Base-by-base conservation (phyloP, 2,113 vertebrate species). In the Riparia riparia region DNA sequence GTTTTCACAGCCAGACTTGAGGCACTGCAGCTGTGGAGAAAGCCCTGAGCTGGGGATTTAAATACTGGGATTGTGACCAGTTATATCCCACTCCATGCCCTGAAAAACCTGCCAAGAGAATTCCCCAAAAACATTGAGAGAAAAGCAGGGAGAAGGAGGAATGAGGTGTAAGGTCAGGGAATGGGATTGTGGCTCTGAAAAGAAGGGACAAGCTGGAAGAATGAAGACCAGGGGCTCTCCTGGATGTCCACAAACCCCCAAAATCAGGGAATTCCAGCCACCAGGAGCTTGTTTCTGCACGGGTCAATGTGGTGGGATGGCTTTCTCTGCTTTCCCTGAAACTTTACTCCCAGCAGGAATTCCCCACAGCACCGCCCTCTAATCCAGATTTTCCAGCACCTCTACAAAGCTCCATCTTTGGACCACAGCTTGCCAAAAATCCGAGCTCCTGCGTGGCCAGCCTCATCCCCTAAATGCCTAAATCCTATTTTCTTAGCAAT, bases 291-390 rank as follows among this genome's bases (percentile, higher is more conserved):
- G 2, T 34, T 65, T 13, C 50, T 73, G 49, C 68, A 13, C 0
- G 0, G 1, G 3, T 12, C 18, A 5, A 1, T 2, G 1, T 3
- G 31, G 10, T 11, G 45, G 54, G 50, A 41, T n/a, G 53, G 7
- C 2, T 32, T 47, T 12, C 7, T 14, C 9, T n/a, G 39, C 60
- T 64, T 24, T 2, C 47, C 13, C 54, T 31, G 9, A 7, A 47
- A 37, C 17, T 73, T 6, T 45, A 24, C 58, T 73, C 28, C 3
- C 39, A 66, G 74, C 66, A 58, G 47, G 29, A 79, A 34, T 12
- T 31, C 44, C 34, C 51, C 32, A 3, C 10, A 68, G 15, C 79
- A 7, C 49, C 17, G n/a, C 74, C 72, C 60, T 49, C 47, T 6
- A 54, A 42, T 2, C 28, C 28, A 44, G 29, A 7, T 57, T 47